Evolutionary conservation across 1,140 invertebrate species (phyloP), one percentile per base, ranked within the genome.

Genomic region (Cotesia typhae): DNA sequence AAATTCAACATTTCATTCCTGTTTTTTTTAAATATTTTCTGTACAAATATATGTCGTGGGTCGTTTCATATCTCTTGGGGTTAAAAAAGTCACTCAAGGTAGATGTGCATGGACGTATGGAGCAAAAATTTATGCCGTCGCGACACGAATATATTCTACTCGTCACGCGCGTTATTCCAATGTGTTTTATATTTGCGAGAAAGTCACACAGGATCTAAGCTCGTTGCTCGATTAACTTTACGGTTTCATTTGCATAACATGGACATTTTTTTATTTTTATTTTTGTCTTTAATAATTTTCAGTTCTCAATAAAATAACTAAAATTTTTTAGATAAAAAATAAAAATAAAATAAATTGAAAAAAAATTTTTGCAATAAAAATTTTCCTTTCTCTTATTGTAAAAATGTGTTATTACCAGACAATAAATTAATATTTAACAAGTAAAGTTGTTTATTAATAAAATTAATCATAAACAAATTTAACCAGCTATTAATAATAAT

Each of bases 81-180:
- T 5, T 9, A 52, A 47, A 41, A 9, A 12, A n/a, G 6, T 41
- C 37, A n/a, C 41, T 36, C 51, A 47, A 47, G 12, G 38, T 61
- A 71, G 38, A 71, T 63, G 28, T 57, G 57, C 61, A 17, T 66
- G 53, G 53, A 37, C 28, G 60, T 36, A 65, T 52, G 53, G 65
- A 53, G 41, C 70, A 71, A 70, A 36, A 70, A 70, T 70, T 70
- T 70, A 70, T 70, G 67, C 41, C 38, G 70, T 35, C 57, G 28
- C 17, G 14, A 71, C 70, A 64, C 53, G 60, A 65, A 71, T 71
- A 71, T 71, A 28, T 28, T 28, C 28, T 28, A 28, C 28, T 71
- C 61, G 60, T 71, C 61, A 63, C 61, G 61, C 69, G 41, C 69
- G 37, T 71, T 71, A 28, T 61, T 71, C 59, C 17, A 64, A 65